A percentile compares a stretch with the other conserved stretches of the same genome.
Evolutionary conservation across 1,140 invertebrate genomes (phyloP).

Genomic region (Scaptomyza hsui): DNA sequence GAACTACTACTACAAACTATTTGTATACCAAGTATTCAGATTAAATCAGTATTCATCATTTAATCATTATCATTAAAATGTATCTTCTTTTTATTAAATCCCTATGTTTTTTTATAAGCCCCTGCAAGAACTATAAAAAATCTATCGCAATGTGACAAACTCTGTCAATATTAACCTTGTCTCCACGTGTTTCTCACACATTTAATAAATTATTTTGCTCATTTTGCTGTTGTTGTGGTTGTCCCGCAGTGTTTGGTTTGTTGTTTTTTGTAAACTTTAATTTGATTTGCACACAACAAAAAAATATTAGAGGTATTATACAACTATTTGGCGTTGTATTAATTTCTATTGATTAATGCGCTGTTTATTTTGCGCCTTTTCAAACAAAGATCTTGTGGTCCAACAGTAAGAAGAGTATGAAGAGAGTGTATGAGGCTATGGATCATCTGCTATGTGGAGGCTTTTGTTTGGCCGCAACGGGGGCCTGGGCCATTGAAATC

Average conservation of each 20-base stretch:
- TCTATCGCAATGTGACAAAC: not conserved
- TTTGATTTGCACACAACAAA: slow-evolving; percentile 66
- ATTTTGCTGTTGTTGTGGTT: slow-evolving; percentile 33
- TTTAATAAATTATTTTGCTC: slow-evolving; percentile 46
- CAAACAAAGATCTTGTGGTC: slow-evolving; percentile 56
- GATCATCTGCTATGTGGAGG: slow-evolving; percentile 31
- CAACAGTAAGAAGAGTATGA: not conserved
- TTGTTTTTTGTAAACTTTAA: slow-evolving; percentile 50
- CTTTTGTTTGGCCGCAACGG: slow-evolving; percentile 56
- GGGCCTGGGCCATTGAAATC: slow-evolving; percentile 60
- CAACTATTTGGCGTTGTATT: slow-evolving; percentile 78
- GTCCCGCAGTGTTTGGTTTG: slow-evolving; percentile 18
- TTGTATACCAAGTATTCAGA: no score
- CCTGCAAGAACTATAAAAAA: no score
- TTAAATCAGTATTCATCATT: no score
- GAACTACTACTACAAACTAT: no score
- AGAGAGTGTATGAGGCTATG: slow-evolving; percentile 1
- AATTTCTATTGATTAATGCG: slow-evolving; percentile 81
- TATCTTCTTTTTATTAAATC: not conserved
- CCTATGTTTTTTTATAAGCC: no score
- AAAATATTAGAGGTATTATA: slow-evolving; percentile 56
- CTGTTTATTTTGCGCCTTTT: slow-evolving; percentile 78
- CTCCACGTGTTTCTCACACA: slow-evolving; percentile 26
- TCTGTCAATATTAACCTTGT: slow-evolving; percentile 45
- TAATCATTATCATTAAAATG: no score